Evolutionary conservation across 1,140 invertebrate genomes (phyloP).

Genomic region (Zaprionus africanus): DNA sequence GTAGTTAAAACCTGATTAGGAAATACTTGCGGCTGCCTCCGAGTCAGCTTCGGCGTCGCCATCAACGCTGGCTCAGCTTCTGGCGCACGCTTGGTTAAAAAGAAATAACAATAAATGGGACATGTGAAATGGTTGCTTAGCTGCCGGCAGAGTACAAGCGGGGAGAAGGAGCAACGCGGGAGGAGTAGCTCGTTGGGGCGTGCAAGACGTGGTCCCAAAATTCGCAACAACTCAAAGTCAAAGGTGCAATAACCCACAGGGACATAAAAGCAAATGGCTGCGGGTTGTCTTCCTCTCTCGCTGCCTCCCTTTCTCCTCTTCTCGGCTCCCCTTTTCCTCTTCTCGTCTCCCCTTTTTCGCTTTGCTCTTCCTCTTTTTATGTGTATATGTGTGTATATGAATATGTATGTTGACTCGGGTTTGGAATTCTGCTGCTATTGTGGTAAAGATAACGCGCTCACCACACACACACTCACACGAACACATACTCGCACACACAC

Average conservation of each 20-base stretch:
- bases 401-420: slow-evolving; percentile 30
- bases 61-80: not conserved
- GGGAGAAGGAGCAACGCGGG: not conserved
- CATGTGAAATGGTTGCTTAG: slow-evolving; percentile 67
- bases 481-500: slow-evolving; percentile 29
- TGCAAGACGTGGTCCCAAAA: slow-evolving; percentile 29
- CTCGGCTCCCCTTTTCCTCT: not conserved
- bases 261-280: slow-evolving; percentile 79
- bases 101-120: slow-evolving; percentile 78
- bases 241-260: slow-evolving; percentile 80
- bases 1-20: slow-evolving; percentile 82
- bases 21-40: slow-evolving; percentile 72
- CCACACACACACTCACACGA: slow-evolving; percentile 23
- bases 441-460: slow-evolving; percentile 68
- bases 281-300: slow-evolving; percentile 41
- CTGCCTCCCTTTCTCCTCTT: not conserved
- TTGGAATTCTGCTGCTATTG: slow-evolving; percentile 53
- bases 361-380: not conserved
- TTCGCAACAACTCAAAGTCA: slow-evolving; percentile 70
- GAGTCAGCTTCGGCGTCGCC: slow-evolving; percentile 5
- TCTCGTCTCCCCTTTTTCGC: not conserved
- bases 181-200: slow-evolving; percentile 16
- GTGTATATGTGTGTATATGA: slow-evolving; percentile 25
- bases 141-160: not conserved
- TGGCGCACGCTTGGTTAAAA: slow-evolving; percentile 54